A percentile compares a stretch with the other conserved stretches of the same genome.
These are phyloP conservation scores for Cardiocondyla obscurior DNA, from an alignment of 1,140 invertebrate genomes.

Conservation along the genomic window DNA sequence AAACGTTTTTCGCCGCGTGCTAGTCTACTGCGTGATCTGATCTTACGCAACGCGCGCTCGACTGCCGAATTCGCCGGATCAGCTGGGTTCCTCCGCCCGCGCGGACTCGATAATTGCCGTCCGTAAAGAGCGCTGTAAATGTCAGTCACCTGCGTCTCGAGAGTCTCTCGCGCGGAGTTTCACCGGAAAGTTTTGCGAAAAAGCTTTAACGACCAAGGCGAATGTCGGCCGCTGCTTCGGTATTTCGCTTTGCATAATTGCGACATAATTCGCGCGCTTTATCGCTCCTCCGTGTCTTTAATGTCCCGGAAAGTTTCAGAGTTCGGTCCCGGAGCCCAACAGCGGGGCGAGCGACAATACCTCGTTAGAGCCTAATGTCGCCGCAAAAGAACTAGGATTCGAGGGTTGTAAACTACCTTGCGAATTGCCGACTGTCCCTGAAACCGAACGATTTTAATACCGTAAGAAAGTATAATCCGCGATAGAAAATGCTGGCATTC, in stretches of 20 bases:
- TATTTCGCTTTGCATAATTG: conserved; percentile 74
- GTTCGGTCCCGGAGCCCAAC: background rate
- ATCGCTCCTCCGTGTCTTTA: conserved; percentile 74
- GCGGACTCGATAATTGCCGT: conserved; percentile 23
- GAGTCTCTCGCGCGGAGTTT: conserved; percentile 1
- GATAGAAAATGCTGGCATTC: background rate
- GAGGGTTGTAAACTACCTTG: conserved; percentile 76
- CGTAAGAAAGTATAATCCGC: background rate
- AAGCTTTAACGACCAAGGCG: conserved; percentile 41
- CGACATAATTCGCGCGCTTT: conserved; percentile 73
- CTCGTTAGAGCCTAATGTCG: conserved; percentile 74
- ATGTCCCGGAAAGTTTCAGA: conserved; percentile 66
- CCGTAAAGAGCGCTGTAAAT: conserved; percentile 21
- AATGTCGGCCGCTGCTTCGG: conserved; percentile 23
- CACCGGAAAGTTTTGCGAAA: conserved; percentile 54
- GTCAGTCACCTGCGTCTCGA: conserved; percentile 4
- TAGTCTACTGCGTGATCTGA: no score
- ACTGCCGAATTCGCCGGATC: no score
- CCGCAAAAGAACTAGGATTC: conserved; percentile 75
- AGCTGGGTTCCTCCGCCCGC: no score
- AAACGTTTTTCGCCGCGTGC: no score
- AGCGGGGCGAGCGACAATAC: conserved; percentile 70
- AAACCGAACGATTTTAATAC: conserved; percentile 22
- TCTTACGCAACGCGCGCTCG: no score
- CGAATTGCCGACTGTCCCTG: conserved; percentile 69